Conservation (phyloP, 2,888 invertebrate genomes). For the Acronicta aceris region DNA sequence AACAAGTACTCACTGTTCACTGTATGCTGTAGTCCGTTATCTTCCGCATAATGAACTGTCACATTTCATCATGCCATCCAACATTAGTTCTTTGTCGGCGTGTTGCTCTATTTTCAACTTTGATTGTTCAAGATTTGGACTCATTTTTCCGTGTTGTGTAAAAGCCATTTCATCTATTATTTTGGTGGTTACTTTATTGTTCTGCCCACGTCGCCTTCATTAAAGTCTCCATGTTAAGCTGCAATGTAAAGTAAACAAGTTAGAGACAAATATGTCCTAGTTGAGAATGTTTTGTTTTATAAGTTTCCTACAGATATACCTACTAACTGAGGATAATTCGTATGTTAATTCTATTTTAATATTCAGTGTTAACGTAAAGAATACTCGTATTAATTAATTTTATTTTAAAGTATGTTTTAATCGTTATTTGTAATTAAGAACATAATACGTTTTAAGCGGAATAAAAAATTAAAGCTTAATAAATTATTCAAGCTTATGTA, state of each 20-base stretch:
- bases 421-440: not conserved
- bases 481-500: not conserved
- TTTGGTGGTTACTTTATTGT: slow-evolving; percentile 49
- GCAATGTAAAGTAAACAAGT: slow-evolving; percentile 50
- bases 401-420: not conserved
- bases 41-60: slow-evolving; percentile 62
- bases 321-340: not conserved
- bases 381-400: slow-evolving; percentile 1
- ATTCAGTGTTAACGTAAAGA: not conserved
- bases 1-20: slow-evolving; percentile 50
- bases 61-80: slow-evolving; percentile 59
- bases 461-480: not conserved
- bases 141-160: slow-evolving; percentile 21
- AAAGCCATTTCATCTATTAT: slow-evolving; percentile 52
- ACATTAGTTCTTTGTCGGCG: slow-evolving; percentile 53
- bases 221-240: slow-evolving; percentile 48
- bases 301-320: slow-evolving; percentile 6
- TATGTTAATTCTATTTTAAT: slow-evolving; percentile 1
- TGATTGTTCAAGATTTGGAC: slow-evolving; percentile 18
- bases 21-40: slow-evolving; percentile 55
- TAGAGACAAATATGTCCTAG: slow-evolving; percentile 39
- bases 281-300: slow-evolving; percentile 20
- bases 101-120: slow-evolving; percentile 43
- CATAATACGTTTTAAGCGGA: not conserved
- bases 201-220: slow-evolving; percentile 41